A percentile compares a stretch with the other conserved stretches of the same genome.
These are phyloP conservation scores for Dendropsophus ebraccatus DNA, from an alignment of 2,113 vertebrate genomes.

Conservation along the genomic window DNA sequence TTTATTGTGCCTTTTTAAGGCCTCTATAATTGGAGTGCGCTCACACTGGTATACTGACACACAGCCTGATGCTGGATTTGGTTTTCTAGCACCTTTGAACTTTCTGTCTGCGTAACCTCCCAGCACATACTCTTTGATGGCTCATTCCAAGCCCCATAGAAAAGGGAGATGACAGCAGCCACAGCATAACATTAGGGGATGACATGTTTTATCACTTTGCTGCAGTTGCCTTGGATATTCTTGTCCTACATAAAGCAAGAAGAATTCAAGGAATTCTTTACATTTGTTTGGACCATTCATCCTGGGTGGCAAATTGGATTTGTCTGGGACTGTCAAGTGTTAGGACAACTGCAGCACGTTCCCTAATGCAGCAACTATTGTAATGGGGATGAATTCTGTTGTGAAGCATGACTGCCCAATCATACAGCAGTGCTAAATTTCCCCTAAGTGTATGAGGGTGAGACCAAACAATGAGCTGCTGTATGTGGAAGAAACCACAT, in stretches of 20 bases:
- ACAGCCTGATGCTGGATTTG: neutral
- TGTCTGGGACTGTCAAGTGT: neutral
- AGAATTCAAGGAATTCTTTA: neutral
- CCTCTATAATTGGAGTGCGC: too few relatives aligned
- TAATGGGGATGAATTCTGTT: too few relatives aligned
- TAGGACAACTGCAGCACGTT: neutral
- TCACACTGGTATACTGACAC: too few relatives aligned
- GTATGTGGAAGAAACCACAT: too few relatives aligned
- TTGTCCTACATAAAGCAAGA: neutral
- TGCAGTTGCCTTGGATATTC: conserved; percentile 2
- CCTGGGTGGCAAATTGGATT: neutral
- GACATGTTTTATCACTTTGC: neutral
- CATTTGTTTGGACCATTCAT: neutral
- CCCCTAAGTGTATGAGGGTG: too few relatives aligned
- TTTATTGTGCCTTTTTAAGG: too few relatives aligned
- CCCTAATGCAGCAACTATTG: too few relatives aligned
- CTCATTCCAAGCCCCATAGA: neutral
- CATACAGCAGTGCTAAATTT: too few relatives aligned
- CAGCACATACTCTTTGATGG: neutral
- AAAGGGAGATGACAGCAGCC: neutral
- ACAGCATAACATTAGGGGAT: neutral
- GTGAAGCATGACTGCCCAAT: too few relatives aligned
- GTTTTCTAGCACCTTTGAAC: neutral
- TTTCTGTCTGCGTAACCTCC: neutral
- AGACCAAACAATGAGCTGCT: too few relatives aligned